Base-by-base conservation (phyloP, 2,888 invertebrate genomes). In the Drosophila antonietae region DNA sequence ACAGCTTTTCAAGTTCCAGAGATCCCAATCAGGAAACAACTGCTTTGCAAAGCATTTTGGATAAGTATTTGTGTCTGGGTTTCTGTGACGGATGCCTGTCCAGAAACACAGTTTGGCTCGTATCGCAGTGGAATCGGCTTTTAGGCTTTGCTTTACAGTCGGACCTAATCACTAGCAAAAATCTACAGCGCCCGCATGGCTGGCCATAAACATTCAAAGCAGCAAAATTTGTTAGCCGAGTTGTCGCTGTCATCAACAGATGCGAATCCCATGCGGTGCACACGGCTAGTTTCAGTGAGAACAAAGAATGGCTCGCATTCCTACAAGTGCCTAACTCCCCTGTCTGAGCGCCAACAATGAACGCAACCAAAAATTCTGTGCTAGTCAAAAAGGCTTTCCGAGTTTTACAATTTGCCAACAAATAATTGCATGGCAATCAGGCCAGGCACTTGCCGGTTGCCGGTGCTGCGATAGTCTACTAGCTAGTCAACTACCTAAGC, bases 151-250 rank as follows among this genome's bases (percentile, higher is more conserved):
- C 62, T 58, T 18, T 58, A 14, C 23, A 49, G 75, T 60, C 57
- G 53, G 64, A 51, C 70, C 62, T 75, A 75, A 75, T 75, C 74
- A 51, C 44, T 41, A 41, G 53, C 69, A 61, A 60, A 55, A 58
- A 73, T 73, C 73, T 73, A 41, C 28, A 41, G 53, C 51, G 44
- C 74, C 74, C 74, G 74, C 75, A 75, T 75, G 23, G 15, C 43
- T 46, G 18, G 28, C n/a, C 52, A 46, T 15, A 59, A 64, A 57
- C 65, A 68, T 57, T 37, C 66, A 52, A 52, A 68, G 56, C 57
- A 35, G 56, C 58, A 61, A 62, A 75, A 75, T 68, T 63, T 68
- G 49, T 68, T 56, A 73, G 39, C 39, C 58, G n/a, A 68, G 39
- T 41, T 58, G 47, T 23, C 61, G 68, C 75, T 73, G 73, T 73